Percentiles rank a stretch among this genome's conserved stretches.
These are phyloP conservation scores for Syngnathus scovelli DNA, from an alignment of 2,113 vertebrate species.

Conservation along the genomic window DNA sequence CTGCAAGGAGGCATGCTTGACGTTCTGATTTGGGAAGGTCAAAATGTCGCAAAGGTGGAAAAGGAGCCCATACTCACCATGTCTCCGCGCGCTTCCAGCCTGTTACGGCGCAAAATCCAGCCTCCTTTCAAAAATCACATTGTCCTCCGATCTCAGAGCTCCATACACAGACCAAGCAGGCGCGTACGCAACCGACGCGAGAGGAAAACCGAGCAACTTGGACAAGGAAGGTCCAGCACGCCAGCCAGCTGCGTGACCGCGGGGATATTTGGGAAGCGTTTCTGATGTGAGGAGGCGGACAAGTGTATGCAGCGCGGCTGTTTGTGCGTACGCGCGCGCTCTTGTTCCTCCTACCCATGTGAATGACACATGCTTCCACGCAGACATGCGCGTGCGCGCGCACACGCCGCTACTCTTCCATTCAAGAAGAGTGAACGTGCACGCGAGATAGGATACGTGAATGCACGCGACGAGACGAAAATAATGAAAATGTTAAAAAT, in stretches of 20 bases:
- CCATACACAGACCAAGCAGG: neutral
- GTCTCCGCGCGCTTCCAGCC: neutral
- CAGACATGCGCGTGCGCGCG: neutral
- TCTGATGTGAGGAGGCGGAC: neutral
- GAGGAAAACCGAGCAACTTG: neutral
- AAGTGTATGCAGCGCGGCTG: neutral
- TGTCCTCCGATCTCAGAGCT: neutral
- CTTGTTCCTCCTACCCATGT: neutral
- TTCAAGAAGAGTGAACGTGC: neutral
- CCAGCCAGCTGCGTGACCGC: neutral
- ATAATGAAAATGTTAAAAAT: neutral
- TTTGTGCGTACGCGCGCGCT: neutral
- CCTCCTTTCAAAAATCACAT: neutral
- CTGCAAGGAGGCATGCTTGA: neutral
- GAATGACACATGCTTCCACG: neutral
- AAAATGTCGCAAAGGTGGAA: neutral
- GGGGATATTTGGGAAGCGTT: neutral
- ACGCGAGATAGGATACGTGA: neutral
- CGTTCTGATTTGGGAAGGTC: neutral
- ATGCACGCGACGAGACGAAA: neutral
- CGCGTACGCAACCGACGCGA: neutral
- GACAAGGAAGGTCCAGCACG: neutral
- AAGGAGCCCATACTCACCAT: neutral
- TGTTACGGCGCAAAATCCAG: neutral
- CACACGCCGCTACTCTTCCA: neutral